A percentile compares a stretch with the other conserved stretches of the same genome.
phyloP scores from a whole-genome alignment of 2,113 vertebrate genomes.

The Meles meles region DNA sequence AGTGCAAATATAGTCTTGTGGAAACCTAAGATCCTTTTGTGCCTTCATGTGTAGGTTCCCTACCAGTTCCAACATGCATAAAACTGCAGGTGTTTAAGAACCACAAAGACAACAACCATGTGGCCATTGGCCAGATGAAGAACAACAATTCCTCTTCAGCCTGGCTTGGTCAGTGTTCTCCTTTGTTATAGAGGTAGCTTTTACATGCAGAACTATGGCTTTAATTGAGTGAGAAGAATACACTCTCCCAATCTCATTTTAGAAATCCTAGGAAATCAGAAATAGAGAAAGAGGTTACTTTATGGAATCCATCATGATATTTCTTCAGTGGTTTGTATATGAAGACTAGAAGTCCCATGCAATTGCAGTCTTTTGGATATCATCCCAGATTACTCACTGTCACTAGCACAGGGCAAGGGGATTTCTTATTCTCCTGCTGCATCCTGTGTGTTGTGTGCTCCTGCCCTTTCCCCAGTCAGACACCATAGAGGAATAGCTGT shows the following conservation, averaged over 20 bases:
- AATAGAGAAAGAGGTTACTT: background rate
- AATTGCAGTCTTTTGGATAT: background rate
- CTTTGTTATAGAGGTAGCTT: background rate
- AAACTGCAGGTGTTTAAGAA: background rate
- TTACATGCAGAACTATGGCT: background rate
- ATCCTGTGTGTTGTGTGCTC: background rate
- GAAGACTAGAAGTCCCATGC: background rate
- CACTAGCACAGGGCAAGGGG: background rate
- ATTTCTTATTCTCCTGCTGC: background rate
- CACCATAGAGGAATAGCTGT: background rate
- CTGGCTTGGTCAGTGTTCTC: background rate
- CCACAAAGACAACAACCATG: too few species aligned
- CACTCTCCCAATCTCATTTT: background rate
- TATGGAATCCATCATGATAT: background rate
- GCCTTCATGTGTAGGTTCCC: background rate
- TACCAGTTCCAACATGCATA: background rate
- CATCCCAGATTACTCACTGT: background rate
- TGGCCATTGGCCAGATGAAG: accelerated
- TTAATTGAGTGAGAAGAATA: background rate
- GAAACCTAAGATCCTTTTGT: background rate
- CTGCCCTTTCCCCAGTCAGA: background rate
- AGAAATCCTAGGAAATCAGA: background rate
- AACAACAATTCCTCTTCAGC: background rate
- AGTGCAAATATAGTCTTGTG: background rate
- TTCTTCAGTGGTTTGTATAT: background rate